Conservation (phyloP, 2,113 vertebrate genomes). For the Stegostoma tigrinum region DNA sequence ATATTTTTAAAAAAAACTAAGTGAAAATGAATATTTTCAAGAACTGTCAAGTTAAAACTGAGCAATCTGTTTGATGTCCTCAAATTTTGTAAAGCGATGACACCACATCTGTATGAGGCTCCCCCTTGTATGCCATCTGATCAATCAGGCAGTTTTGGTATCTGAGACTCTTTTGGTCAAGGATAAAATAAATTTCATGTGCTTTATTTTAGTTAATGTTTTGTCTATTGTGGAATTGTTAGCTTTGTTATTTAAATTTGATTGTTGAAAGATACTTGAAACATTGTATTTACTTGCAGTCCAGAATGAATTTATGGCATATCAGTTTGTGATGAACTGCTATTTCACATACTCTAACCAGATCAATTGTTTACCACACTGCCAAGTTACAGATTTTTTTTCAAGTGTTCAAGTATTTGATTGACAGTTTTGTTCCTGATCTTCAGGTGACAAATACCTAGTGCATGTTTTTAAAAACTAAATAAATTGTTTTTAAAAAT, state of each 20-base stretch:
- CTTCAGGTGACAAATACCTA: not conserved
- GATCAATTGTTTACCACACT: conserved; percentile 7
- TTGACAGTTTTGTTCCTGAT: not conserved
- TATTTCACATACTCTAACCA: not conserved
- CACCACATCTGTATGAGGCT: not conserved
- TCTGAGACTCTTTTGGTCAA: not conserved
- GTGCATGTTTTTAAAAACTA: conserved; percentile 3
- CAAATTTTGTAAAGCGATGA: not conserved
- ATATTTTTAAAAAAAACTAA: not conserved
- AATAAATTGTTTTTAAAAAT: conserved; percentile 5
- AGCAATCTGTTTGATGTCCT: not conserved
- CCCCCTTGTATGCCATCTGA: not conserved
- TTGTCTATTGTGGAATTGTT: not conserved
- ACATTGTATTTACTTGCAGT: conserved; percentile 7
- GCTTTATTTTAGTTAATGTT: not conserved
- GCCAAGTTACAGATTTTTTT: not conserved
- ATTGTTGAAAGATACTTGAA: not conserved
- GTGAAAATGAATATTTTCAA: not conserved
- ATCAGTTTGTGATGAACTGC: conserved; percentile 8
- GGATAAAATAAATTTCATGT: not conserved
- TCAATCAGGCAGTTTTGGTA: not conserved
- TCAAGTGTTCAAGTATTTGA: not conserved
- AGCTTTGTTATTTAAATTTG: not conserved
- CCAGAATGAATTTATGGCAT: not conserved
- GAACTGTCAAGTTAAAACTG: not conserved